Evolutionary conservation across 2,888 invertebrate species (phyloP), one percentile per base, ranked within the genome.

Genomic region (Drosophila suboccidentalis): DNA sequence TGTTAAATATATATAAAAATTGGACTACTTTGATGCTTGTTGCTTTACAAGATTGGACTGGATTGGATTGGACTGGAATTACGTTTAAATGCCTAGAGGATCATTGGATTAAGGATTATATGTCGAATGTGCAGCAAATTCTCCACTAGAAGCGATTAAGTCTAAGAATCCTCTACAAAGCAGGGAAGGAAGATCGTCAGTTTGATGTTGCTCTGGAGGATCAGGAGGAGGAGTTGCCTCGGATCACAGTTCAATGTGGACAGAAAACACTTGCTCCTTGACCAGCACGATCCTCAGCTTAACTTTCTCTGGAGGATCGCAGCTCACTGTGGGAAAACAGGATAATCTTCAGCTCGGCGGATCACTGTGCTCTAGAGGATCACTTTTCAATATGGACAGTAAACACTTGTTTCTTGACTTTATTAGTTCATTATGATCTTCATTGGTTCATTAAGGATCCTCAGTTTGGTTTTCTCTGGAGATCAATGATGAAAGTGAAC

Each of bases 1-100:
- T 75, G 71, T 82, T 83, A 82, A 88, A 82, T 83, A 74, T 80
- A 85, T 89, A 89, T 85, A 82, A 87, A 86, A 87, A 87, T 87
- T 87, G 76, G 88, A 87, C 86, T 87, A 86, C 57, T 70, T 63
- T 54, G 41, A 67, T 74, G 69, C 70, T 58, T 57, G 47, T 60
- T 77, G 82, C 80, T 78, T 87, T 78, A 73, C 75, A 82, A 73
- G 75, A 47, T 63, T 72, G 50, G 80, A 66, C 54, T 79, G 58
- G 75, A 50, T 69, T 65, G 39, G 39, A 8, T 8, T 29, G 29
- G 19, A 57, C 49, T 65, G 44, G 62, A 54, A 46, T 65, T 55
- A 61, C 13, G 17, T 41, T 47, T 82, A 87, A 85, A 87, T 83
- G 83, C 88, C 82, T 83, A 83, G 59, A 70, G 29, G 10, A 51